Base-by-base conservation (phyloP, 2,113 vertebrate genomes). In the Mus spicilegus region DNA sequence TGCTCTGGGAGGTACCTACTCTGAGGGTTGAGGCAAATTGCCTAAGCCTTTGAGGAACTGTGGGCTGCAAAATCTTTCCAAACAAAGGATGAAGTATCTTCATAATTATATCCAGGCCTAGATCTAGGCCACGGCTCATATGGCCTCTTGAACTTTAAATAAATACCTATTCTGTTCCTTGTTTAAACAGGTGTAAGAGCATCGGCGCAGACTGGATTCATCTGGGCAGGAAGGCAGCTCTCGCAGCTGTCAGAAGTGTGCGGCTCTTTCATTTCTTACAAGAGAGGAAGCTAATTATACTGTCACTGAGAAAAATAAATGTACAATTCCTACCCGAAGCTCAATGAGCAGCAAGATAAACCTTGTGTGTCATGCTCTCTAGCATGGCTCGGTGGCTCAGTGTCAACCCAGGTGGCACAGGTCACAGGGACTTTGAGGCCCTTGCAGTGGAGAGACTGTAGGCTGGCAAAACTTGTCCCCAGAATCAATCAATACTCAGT, bases 131-230 rank as follows among this genome's bases (percentile, higher is more conserved):
- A 78, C 95, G 94, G 93, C 96, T 98, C 96, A 85, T 28, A 56
- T 95, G 97, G 92, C 95, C 97, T 98, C 95, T 93, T 97, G 95
- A 97, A 96, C 92, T 97, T 97, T 94, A 96, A 98, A 98, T 97
- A 91, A 98, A 85, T 96, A 97, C 96, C 97, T 97, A 67, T 96
- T 70, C 93, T 95, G 73, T 94, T 33, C 89, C 93, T 95, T 98
- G 97, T 98, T 98, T 97, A 97, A 98, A 96, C 98, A 98, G 98
- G 98, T 98, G 97, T 97, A 95, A 93, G 61, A 93, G 91, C 96
- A 97, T 95, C 3, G 78, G 95, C 91, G 97, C 95, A 96, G 90
- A 65, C n/a, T 90, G 67, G 93, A 94, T 97, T 97, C 97, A 81
- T 96, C 96, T 78, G 2, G 97, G 80, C 95, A 91, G 94, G 95